phyloP scores from a whole-genome alignment of 2,888 invertebrate genomes.

The Ceramica pisi region DNA sequence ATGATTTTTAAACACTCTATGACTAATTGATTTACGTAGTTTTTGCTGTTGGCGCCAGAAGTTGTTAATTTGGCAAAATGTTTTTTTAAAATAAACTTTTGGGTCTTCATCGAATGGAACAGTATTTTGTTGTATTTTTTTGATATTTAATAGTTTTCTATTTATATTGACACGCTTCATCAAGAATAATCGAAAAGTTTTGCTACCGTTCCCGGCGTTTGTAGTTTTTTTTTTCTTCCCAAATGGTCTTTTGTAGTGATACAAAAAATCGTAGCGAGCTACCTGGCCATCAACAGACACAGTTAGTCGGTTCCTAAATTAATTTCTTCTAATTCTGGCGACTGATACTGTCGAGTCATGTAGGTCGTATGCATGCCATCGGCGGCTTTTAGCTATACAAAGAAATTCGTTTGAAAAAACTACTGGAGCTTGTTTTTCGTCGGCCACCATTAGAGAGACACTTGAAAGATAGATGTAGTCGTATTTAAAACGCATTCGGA shows the following conservation, averaged over 20 bases:
- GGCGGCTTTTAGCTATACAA: slow-evolving; percentile 80
- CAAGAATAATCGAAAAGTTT: slow-evolving; percentile 82
- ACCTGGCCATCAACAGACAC: slow-evolving; percentile 81
- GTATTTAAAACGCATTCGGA: slow-evolving; percentile 64
- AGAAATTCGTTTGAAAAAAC: slow-evolving; percentile 76
- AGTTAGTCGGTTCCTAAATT: slow-evolving; percentile 82
- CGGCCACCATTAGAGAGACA: slow-evolving; percentile 85
- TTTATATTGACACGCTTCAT: slow-evolving; percentile 85
- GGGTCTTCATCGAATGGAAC: slow-evolving; percentile 73
- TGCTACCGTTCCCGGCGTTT: slow-evolving; percentile 86
- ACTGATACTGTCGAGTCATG: slow-evolving; percentile 86
- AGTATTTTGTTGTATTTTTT: slow-evolving; percentile 74
- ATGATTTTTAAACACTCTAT: slow-evolving; percentile 40
- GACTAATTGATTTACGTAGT: slow-evolving; percentile 57
- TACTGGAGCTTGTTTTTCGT: slow-evolving; percentile 80
- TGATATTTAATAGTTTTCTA: slow-evolving; percentile 84
- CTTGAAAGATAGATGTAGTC: slow-evolving; percentile 84
- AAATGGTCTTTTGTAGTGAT: slow-evolving; percentile 72
- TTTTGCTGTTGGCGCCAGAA: slow-evolving; percentile 82
- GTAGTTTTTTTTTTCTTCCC: slow-evolving; percentile 75
- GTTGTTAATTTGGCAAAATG: slow-evolving; percentile 68
- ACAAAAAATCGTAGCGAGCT: slow-evolving; percentile 74
- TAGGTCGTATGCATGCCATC: slow-evolving; percentile 80
- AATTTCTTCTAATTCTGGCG: slow-evolving; percentile 85
- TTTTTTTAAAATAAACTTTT: slow-evolving; percentile 73